phyloP scores from a whole-genome alignment of 2,888 invertebrate genomes.

The Caenorhabditis sp. region DNA sequence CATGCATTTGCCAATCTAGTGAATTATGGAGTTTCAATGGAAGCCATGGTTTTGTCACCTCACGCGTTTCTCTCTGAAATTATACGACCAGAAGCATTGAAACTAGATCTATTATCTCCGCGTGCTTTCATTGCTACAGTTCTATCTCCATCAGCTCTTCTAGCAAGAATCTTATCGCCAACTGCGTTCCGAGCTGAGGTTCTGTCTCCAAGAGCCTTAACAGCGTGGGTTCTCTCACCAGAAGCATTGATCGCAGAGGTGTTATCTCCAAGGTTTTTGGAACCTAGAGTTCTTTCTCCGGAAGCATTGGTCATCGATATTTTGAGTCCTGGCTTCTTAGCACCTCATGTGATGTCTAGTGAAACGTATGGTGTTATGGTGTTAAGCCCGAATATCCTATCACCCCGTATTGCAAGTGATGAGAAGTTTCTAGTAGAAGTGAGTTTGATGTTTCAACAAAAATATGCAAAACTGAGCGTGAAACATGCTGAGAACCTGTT shows the following conservation, averaged over 20 bases:
- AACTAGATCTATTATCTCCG: slow-evolving; percentile 55
- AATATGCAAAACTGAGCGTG: no score
- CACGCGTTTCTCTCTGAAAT: slow-evolving; percentile 59
- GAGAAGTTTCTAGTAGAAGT: slow-evolving; percentile 60
- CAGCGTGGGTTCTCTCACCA: slow-evolving; percentile 62
- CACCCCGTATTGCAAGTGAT: slow-evolving; percentile 58
- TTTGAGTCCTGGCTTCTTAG: slow-evolving; percentile 61
- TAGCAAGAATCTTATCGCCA: slow-evolving; percentile 60
- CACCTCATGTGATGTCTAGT: slow-evolving; percentile 56
- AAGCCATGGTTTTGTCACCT: slow-evolving; percentile 60
- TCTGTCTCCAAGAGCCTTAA: slow-evolving; percentile 60
- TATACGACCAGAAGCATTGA: slow-evolving; percentile 53
- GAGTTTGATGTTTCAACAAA: neutral
- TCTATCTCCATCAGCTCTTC: slow-evolving; percentile 61
- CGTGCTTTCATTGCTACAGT: slow-evolving; percentile 66
- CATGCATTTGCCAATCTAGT: slow-evolving; percentile 58
- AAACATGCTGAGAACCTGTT: no score
- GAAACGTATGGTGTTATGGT: slow-evolving; percentile 58
- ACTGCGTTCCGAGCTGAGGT: slow-evolving; percentile 63
- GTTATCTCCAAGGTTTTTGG: slow-evolving; percentile 57
- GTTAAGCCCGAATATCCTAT: slow-evolving; percentile 62
- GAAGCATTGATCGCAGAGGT: slow-evolving; percentile 60
- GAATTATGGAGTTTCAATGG: slow-evolving; percentile 51
- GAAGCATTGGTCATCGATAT: slow-evolving; percentile 63
- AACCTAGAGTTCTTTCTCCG: slow-evolving; percentile 60